Base-by-base conservation (phyloP, 2,888 invertebrate genomes). In the Dryadula phaetusa region DNA sequence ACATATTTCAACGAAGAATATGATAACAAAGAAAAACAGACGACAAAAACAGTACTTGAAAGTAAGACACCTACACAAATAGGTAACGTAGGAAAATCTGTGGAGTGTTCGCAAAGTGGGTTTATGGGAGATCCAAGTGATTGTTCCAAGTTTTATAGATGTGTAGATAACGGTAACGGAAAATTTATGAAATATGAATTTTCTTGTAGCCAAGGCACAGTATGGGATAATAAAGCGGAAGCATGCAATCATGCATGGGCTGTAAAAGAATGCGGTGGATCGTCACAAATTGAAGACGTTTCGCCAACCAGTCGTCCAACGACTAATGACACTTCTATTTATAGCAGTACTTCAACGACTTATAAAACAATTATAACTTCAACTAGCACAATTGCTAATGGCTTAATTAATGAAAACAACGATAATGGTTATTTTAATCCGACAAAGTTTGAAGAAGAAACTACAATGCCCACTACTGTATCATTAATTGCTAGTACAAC, bases 91-190 rank as follows among this genome's bases (percentile, higher is more conserved):
- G 47, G 28, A 10, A 42, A 20, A 60, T 44, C 67, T 32, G 77
- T 72, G 62, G 49, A 74, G 67, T 88, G 87, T 42, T 77, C 67
- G 62, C 77, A 78, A 68, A 94, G 94, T 79, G 95, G 95, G 12
- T 96, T 95, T 77, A 93, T 94, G 77, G 93, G 94, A 78, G 85
- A 77, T 61, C 58, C 75, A 67, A 77, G 87, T 22, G 92, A 95
- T 75, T 96, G 96, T 74, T 93, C 87, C 67, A 95, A 94, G 77
- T 96, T 96, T 84, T 95, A 95, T 74, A 90, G 95, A 71, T 96
- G 96, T 77, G 95, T 95, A 0, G 84, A 86, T 67, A 86, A 88
- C 69, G 91, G 91, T 14, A 81, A 78, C 69, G 85, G 87, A 64
- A 82, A 84, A 18, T 93, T 80, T 70, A 92, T 80, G 5, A 92